A percentile compares a stretch with the other conserved stretches of the same genome.
Conservation (phyloP, 2,888 invertebrate genomes). For the Drepana falcataria region DNA sequence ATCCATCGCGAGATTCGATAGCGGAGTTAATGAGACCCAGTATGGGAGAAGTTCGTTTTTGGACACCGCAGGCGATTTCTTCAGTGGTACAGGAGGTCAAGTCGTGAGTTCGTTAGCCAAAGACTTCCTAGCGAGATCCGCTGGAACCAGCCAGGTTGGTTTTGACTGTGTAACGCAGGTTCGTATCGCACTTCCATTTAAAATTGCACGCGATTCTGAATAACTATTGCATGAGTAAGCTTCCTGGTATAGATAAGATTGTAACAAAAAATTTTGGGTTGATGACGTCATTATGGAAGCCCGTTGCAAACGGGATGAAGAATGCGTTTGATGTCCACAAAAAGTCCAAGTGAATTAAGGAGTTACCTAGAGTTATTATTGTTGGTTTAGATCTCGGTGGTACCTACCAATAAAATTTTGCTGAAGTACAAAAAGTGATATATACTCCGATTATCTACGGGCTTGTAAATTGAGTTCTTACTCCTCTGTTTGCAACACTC, state of each 20-base stretch:
- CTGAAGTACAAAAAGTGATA: too few species aligned
- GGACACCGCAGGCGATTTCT: constrained; percentile 59
- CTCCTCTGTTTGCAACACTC: too few species aligned
- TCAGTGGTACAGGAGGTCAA: constrained; percentile 69
- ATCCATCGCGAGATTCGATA: constrained; percentile 47
- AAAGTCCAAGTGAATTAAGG: too few species aligned
- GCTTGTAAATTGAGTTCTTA: too few species aligned
- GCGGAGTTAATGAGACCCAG: constrained; percentile 42
- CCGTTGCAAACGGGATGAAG: constrained; percentile 2
- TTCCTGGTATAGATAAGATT: constrained; percentile 21
- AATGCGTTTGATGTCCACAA: too few species aligned
- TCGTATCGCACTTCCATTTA: constrained; percentile 58
- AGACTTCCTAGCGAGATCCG: constrained; percentile 83
- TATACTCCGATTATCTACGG: too few species aligned
- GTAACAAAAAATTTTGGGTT: constrained; percentile 1
- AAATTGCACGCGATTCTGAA: constrained; percentile 52
- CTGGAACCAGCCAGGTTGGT: constrained; percentile 84
- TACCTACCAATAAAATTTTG: too few species aligned
- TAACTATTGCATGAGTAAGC: constrained; percentile 29
- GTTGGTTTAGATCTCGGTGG: too few species aligned
- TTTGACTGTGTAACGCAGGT: constrained; percentile 75
- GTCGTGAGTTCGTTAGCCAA: constrained; percentile 80
- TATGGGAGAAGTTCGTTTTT: constrained; percentile 58
- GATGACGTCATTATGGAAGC: constrained; percentile 13
- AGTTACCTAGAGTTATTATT: too few species aligned